These are phyloP conservation scores for Aphelinus certus DNA, from an alignment of 1,140 invertebrate species.

Conservation along the genomic window DNA sequence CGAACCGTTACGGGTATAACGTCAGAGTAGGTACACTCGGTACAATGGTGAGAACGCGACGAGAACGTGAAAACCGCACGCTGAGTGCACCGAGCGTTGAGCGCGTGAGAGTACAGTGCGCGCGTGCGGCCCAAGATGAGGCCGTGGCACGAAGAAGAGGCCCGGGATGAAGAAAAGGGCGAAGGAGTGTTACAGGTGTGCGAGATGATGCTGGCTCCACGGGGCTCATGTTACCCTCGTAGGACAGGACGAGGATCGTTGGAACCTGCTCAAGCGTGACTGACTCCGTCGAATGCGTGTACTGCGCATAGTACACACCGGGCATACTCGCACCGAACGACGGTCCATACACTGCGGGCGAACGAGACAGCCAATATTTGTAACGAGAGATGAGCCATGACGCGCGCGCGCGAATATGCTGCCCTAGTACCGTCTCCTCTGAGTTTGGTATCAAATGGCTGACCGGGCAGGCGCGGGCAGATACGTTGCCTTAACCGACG, in stretches of 20 bases:
- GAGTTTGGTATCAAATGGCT: constrained; percentile 62
- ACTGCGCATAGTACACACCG: neutral
- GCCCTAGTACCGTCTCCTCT: constrained; percentile 53
- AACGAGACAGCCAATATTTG: neutral
- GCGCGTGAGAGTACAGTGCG: neutral
- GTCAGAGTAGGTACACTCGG: too few relatives aligned
- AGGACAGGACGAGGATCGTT: constrained; percentile 53
- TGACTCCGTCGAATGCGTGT: constrained; percentile 36
- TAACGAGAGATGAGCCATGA: neutral
- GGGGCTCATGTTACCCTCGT: constrained; percentile 54
- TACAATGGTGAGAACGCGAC: too few relatives aligned
- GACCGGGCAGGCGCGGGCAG: constrained; percentile 35
- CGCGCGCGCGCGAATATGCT: constrained; percentile 42
- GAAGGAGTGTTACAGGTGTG: too few relatives aligned
- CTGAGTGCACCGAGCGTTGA: neutral
- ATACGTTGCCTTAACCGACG: constrained; percentile 1
- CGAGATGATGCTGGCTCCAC: too few relatives aligned
- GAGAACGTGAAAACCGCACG: too few relatives aligned
- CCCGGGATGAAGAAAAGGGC: neutral
- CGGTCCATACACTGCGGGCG: neutral
- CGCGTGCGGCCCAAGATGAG: neutral
- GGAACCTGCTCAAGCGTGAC: constrained; percentile 58
- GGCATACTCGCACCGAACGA: too few relatives aligned
- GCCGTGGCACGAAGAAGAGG: neutral
- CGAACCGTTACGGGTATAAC: too few relatives aligned